Evolutionary conservation across 2,113 vertebrate genomes (phyloP).

Genomic region (Lonchura striata): DNA sequence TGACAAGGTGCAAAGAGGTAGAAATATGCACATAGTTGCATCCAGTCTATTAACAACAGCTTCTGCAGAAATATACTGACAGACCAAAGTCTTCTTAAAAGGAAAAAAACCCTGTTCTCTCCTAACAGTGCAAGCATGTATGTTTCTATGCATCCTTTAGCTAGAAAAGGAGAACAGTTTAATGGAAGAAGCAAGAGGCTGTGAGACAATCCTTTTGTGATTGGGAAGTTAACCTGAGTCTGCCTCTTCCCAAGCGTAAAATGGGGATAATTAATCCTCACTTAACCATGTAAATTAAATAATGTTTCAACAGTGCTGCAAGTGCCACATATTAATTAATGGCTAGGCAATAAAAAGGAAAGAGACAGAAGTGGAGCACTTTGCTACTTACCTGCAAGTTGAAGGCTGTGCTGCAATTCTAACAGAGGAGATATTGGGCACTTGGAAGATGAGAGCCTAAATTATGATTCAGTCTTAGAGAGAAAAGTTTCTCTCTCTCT

Average conservation of each 20-base stretch:
- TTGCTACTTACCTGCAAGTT: constrained; percentile 31
- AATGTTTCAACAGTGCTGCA: constrained; percentile 55
- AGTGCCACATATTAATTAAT: constrained; percentile 58
- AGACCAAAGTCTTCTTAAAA: not conserved
- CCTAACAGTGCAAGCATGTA: not conserved
- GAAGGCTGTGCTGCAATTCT: not conserved
- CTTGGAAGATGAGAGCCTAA: not conserved
- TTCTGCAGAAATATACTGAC: not conserved
- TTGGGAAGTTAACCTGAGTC: constrained; percentile 44
- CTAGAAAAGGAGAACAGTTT: not conserved
- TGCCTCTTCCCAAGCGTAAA: constrained; percentile 61
- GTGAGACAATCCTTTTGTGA: constrained; percentile 17
- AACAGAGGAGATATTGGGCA: not conserved
- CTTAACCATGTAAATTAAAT: constrained; percentile 67
- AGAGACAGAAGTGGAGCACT: constrained; percentile 25
- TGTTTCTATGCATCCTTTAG: not conserved
- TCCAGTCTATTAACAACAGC: not conserved
- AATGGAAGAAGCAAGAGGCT: not conserved
- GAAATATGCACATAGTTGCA: not conserved
- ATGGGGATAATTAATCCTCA: constrained; percentile 64
- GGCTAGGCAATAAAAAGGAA: constrained; percentile 30
- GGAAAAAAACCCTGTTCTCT: not conserved
- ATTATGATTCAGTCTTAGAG: not conserved
- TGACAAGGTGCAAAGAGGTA: not conserved
- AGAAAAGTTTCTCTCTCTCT: not conserved